Conservation (phyloP, 2,113 vertebrate genomes). For the Corydoras maculifer region DNA sequence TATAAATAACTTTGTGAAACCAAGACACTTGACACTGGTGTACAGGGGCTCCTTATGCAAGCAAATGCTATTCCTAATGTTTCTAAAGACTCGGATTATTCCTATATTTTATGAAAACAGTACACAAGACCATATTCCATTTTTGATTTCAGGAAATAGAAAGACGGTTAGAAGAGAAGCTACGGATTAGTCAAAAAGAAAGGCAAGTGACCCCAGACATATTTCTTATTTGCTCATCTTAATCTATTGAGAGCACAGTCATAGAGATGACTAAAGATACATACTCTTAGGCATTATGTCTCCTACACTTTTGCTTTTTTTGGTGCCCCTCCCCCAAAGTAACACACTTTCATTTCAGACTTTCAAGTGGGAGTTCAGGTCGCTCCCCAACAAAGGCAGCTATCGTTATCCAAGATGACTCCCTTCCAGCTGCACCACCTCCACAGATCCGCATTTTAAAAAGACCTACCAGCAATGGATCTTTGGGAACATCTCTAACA, state of each 20-base stretch:
- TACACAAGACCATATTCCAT: constrained; percentile 14
- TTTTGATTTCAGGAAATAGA: constrained; percentile 84
- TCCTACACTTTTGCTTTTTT: not conserved
- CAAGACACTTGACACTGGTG: constrained; percentile 48
- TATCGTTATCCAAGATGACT: constrained; percentile 91
- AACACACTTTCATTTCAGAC: constrained; percentile 55
- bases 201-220: constrained; percentile 64
- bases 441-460: constrained; percentile 96
- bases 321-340: not conserved
- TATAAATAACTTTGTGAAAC: constrained; percentile 70
- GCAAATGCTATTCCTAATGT: constrained; percentile 12
- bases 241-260: too few species aligned
- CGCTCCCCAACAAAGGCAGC: constrained; percentile 77
- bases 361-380: constrained; percentile 65
- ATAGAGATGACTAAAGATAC: too few species aligned
- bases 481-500: constrained; percentile 67
- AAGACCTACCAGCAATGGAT: constrained; percentile 85
- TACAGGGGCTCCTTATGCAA: constrained; percentile 34
- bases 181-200: constrained; percentile 89
- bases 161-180: constrained; percentile 89
- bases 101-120: not conserved
- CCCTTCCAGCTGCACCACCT: constrained; percentile 78
- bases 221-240: too few species aligned
- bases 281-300: not conserved
- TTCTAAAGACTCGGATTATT: constrained; percentile 16